Evolutionary conservation across 2,113 vertebrate genomes (phyloP).

Genomic region (Glaucomys volans): DNA sequence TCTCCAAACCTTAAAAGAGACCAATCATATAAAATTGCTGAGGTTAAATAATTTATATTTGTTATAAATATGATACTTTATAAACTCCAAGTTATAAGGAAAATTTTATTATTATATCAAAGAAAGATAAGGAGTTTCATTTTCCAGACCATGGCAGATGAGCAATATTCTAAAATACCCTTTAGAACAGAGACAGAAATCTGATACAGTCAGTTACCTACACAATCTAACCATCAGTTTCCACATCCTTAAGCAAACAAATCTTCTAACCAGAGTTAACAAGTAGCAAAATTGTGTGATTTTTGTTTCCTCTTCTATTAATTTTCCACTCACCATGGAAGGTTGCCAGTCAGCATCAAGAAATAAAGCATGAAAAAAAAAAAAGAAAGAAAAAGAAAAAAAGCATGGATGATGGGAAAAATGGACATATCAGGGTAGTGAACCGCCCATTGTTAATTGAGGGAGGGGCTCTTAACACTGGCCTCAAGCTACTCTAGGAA

Average conservation of each 20-base stretch:
- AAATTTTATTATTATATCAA: slow-evolving; percentile 32
- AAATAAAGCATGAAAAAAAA: slow-evolving; percentile 18
- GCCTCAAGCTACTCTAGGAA: not conserved
- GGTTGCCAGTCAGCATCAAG: not conserved
- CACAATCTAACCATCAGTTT: not conserved
- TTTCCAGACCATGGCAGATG: not conserved
- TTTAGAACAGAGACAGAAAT: not conserved
- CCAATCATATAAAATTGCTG: not conserved
- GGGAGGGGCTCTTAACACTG: not conserved
- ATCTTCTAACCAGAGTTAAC: slow-evolving; percentile 56
- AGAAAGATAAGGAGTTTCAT: slow-evolving; percentile 30
- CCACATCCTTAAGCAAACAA: slow-evolving; percentile 8
- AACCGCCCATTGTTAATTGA: not conserved
- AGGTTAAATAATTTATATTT: slow-evolving; percentile 40
- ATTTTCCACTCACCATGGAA: slow-evolving; percentile 10
- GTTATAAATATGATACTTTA: slow-evolving; percentile 22
- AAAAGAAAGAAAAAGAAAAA: too few species aligned
- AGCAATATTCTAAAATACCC: slow-evolving; percentile 18
- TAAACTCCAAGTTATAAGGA: not conserved
- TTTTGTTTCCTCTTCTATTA: slow-evolving; percentile 23
- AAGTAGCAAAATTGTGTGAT: slow-evolving; percentile 7
- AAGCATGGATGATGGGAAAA: not conserved
- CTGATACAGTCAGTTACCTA: not conserved
- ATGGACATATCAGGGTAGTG: not conserved
- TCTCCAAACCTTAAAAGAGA: slow-evolving; percentile 1